Percentiles rank a stretch among this genome's conserved stretches.
phyloP scores from a whole-genome alignment of 2,113 vertebrate genomes.

The Coptodon rendalli region DNA sequence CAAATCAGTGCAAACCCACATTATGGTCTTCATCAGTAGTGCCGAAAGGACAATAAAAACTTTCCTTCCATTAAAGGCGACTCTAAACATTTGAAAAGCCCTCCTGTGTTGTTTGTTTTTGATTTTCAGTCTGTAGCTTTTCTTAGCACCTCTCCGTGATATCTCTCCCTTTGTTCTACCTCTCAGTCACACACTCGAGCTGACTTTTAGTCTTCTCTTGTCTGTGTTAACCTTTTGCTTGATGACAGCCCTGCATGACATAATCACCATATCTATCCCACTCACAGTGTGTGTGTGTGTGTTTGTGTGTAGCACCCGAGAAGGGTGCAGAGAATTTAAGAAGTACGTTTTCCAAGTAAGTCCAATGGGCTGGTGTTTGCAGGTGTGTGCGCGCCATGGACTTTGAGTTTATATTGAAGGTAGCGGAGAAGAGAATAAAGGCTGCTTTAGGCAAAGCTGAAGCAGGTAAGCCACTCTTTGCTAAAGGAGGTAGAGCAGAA shows the following conservation, averaged over 20 bases:
- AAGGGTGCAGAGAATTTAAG: neutral
- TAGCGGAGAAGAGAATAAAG: conserved; percentile 54
- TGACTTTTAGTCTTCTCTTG: conserved; percentile 3
- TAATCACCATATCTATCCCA: conserved; percentile 27
- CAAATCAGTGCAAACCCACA: neutral
- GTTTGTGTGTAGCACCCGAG: neutral
- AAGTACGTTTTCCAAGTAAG: neutral
- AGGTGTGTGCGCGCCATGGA: conserved; percentile 36
- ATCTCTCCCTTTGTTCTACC: neutral
- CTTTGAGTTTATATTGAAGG: conserved; percentile 50
- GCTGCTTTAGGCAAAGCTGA: conserved; percentile 41
- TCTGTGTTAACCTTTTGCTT: conserved; percentile 31
- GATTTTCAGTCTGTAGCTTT: neutral
- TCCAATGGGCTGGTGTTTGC: neutral
- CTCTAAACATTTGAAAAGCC: neutral
- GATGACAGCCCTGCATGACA: conserved; percentile 52
- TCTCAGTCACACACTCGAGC: conserved; percentile 39
- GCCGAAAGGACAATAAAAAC: fast-evolving
- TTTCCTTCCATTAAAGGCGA: neutral
- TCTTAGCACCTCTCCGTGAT: neutral
- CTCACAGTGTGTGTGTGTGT: neutral
- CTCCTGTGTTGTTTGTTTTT: neutral
- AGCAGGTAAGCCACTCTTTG: conserved; percentile 37
- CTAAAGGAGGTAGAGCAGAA: neutral
- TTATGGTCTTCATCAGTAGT: neutral